Evolutionary conservation across 2,797 vertebrate species (phyloP).

Genomic region (Rallus crepitans): DNA sequence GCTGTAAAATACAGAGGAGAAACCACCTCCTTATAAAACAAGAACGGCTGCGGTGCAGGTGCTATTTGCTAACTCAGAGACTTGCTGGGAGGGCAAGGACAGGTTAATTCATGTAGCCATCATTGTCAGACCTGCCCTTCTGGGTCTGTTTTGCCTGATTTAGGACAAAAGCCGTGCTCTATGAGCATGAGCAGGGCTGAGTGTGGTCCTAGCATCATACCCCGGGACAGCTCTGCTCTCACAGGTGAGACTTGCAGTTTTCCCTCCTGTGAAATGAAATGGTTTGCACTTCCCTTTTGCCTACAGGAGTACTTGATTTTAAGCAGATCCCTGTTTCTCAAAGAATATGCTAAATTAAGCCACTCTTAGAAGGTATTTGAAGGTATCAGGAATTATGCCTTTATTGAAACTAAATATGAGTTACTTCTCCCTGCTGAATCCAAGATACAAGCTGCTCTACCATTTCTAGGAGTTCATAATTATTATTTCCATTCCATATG

Average conservation of each 20-base stretch:
- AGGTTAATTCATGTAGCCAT: rapidly evolving
- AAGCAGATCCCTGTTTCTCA: neutral
- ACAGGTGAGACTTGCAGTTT: neutral
- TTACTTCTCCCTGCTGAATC: conserved; percentile 43
- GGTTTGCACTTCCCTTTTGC: rapidly evolving
- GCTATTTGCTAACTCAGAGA: neutral
- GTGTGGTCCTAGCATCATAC: rapidly evolving
- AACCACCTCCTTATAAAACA: rapidly evolving
- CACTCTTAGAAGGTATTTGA: neutral
- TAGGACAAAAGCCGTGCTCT: rapidly evolving
- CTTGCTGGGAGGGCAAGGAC: neutral
- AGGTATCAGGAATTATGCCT: neutral
- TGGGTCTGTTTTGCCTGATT: neutral
- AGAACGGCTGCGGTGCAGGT: rapidly evolving
- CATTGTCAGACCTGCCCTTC: neutral
- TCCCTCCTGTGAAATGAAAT: neutral
- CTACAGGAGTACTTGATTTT: neutral
- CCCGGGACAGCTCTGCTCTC: neutral
- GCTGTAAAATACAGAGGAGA: neutral
- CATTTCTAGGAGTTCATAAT: conserved; percentile 47
- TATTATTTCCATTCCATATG: conserved; percentile 59
- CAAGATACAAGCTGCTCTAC: neutral
- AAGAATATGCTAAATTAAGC: neutral
- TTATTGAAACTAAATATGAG: conserved; percentile 41
- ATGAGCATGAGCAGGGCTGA: rapidly evolving